Evolutionary conservation across 2,113 vertebrate species (phyloP).

Genomic region (Ranitomeya imitator): DNA sequence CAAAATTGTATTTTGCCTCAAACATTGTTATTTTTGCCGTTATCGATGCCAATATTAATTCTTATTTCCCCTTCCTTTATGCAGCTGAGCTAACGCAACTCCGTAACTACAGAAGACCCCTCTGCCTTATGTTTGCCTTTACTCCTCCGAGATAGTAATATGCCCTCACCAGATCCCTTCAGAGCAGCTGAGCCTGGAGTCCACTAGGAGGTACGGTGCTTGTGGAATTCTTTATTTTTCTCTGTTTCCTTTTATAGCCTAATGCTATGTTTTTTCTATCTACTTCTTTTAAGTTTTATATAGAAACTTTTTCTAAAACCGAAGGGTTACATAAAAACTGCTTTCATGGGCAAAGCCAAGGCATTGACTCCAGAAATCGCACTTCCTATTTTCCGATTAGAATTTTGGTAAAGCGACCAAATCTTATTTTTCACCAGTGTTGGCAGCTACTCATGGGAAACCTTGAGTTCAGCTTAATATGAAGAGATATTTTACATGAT

Average conservation of each 20-base stretch:
- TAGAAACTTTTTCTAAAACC: not conserved
- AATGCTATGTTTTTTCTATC: no score
- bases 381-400: not conserved
- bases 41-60: not conserved
- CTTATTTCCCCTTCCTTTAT: not conserved
- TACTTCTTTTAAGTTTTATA: not conserved
- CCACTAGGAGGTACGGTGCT: not conserved
- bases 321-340: not conserved
- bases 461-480: not conserved
- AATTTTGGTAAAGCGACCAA: not conserved
- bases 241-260: not conserved
- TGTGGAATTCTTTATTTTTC: not conserved
- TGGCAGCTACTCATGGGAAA: conserved; percentile 8
- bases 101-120: not conserved
- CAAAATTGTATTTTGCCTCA: no score
- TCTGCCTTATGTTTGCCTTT: not conserved
- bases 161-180: not conserved
- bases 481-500: conserved; percentile 29
- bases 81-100: not conserved
- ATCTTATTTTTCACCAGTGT: conserved; percentile 3
- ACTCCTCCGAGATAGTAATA: not conserved
- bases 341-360: no score
- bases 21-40: not conserved
- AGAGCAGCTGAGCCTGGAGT: not conserved
- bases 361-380: not conserved